phyloP scores from a whole-genome alignment of 2,888 invertebrate genomes.

The Tachina fera region DNA sequence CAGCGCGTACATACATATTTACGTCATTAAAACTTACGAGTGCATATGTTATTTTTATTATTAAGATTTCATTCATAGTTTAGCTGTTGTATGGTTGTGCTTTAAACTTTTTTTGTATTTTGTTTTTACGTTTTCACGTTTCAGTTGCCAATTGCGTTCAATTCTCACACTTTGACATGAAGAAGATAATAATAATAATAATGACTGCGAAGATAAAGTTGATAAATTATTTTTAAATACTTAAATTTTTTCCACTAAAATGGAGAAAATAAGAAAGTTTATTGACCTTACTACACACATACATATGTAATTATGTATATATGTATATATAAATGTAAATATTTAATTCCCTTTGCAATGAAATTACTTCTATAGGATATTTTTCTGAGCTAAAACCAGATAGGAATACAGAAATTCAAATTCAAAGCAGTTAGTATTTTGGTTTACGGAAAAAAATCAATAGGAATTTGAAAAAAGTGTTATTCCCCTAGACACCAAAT shows the following conservation, averaged over 20 bases:
- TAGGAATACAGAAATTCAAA: too few species aligned
- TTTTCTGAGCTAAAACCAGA: not conserved
- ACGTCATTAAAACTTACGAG: not conserved
- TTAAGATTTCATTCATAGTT: slow-evolving; percentile 40
- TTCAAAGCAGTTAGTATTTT: too few species aligned
- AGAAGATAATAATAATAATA: slow-evolving; percentile 49
- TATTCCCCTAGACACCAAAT: too few species aligned
- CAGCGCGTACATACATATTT: not conserved
- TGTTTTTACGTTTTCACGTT: not conserved
- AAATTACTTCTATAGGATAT: not conserved
- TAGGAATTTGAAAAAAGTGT: too few species aligned
- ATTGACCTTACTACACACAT: slow-evolving; percentile 35
- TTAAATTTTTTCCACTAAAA: not conserved
- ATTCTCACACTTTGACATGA: slow-evolving; percentile 66
- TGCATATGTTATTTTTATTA: slow-evolving; percentile 8
- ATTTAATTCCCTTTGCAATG: not conserved
- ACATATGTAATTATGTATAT: too few species aligned
- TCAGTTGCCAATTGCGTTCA: slow-evolving; percentile 59
- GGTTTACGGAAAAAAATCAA: too few species aligned
- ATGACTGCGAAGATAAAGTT: slow-evolving; percentile 54
- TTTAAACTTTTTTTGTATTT: slow-evolving; percentile 27
- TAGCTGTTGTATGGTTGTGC: slow-evolving; percentile 13
- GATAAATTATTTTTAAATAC: slow-evolving; percentile 52
- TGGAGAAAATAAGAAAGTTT: slow-evolving; percentile 34
- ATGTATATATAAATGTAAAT: not conserved